Conservation (phyloP, 2,797 vertebrate genomes). For the Sebastes aleutianus region DNA sequence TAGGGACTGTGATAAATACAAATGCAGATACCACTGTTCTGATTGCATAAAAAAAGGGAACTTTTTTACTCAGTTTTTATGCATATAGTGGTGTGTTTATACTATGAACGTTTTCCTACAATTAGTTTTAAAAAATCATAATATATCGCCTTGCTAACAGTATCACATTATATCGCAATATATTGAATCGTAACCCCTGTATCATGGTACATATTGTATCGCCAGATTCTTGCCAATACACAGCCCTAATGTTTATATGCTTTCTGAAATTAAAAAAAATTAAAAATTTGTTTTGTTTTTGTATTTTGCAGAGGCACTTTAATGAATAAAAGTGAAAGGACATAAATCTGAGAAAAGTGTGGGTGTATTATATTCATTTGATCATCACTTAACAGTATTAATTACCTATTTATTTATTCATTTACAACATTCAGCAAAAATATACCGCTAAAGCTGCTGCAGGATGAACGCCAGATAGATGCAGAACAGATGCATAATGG, state of each 20-base stretch:
- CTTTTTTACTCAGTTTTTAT: no score
- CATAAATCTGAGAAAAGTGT: not conserved
- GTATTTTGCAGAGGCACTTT: not conserved
- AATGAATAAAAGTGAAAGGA: not conserved
- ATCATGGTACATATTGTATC: no score
- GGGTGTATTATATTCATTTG: not conserved
- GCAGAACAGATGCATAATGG: slow-evolving; percentile 72
- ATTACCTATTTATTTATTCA: slow-evolving; percentile 8
- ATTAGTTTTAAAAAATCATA: no score
- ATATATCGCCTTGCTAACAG: no score
- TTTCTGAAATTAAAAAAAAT: not conserved
- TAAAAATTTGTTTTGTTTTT: no score
- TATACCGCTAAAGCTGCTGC: slow-evolving; percentile 31
- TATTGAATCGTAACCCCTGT: no score
- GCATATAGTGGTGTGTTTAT: not conserved
- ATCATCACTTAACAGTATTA: not conserved
- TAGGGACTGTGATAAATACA: no score
- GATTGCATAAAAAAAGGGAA: no score
- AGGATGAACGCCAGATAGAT: slow-evolving; percentile 14
- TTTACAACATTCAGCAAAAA: slow-evolving; percentile 21
- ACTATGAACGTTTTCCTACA: no score
- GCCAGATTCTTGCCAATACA: no score
- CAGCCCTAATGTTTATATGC: not conserved
- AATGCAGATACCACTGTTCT: no score
- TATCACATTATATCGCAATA: no score